Evolutionary conservation across 2,113 vertebrate species (phyloP).

Genomic region (Prinia subflava): DNA sequence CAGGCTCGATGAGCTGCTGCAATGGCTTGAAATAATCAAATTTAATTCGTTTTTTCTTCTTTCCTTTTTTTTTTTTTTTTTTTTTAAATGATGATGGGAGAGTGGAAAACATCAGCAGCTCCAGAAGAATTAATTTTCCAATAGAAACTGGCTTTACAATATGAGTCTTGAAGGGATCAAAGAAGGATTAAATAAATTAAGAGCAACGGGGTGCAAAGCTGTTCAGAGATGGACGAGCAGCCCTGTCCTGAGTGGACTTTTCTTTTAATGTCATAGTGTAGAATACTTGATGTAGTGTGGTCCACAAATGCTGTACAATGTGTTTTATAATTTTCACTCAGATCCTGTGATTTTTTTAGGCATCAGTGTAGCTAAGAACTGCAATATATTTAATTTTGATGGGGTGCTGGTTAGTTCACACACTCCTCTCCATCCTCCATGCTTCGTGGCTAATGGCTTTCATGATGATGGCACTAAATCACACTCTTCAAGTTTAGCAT

Average conservation of each 20-base stretch:
- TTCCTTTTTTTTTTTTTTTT: background rate
- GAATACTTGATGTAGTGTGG: background rate
- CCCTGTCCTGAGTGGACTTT: accelerated
- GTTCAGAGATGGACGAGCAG: background rate
- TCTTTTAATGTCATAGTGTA: too few relatives aligned
- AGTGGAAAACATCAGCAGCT: background rate
- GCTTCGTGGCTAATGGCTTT: background rate
- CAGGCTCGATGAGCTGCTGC: background rate
- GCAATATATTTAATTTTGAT: background rate
- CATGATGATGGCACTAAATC: background rate
- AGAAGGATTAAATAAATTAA: background rate
- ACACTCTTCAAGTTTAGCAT: background rate
- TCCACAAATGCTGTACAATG: background rate
- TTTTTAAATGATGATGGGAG: background rate
- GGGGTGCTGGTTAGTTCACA: background rate
- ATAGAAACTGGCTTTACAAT: background rate
- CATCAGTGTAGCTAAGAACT: background rate
- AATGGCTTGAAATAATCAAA: background rate
- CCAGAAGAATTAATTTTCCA: background rate
- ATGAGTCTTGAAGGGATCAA: background rate
- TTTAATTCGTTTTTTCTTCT: background rate
- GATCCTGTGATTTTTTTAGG: background rate
- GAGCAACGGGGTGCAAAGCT: background rate
- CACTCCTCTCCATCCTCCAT: background rate
- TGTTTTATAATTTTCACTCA: background rate